phyloP scores from a whole-genome alignment of 2,888 invertebrate species.

The Busseola fusca region DNA sequence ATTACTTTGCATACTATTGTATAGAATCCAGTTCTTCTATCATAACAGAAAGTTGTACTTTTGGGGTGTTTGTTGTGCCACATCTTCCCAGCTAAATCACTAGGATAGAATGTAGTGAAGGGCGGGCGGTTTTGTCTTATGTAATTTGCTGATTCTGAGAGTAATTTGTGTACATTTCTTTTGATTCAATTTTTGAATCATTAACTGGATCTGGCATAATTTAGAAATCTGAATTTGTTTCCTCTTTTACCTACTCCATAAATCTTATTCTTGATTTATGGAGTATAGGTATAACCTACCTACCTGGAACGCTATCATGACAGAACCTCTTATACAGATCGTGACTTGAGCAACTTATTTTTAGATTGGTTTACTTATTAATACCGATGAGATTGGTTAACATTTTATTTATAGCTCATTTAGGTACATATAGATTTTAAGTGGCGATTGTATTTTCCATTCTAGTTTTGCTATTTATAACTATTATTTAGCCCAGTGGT shows the following conservation, averaged over 20 bases:
- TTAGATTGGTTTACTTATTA: slow-evolving; percentile 27
- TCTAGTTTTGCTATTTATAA: slow-evolving; percentile 28
- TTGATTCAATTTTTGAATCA: background rate
- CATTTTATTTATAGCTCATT: slow-evolving; percentile 37
- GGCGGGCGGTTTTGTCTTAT: background rate
- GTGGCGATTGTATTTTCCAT: slow-evolving; percentile 42
- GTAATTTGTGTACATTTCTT: background rate
- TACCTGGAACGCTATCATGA: background rate
- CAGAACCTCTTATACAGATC: slow-evolving; percentile 25
- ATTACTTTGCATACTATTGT: background rate
- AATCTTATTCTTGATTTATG: background rate
- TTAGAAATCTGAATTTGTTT: background rate
- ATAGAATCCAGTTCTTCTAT: background rate
- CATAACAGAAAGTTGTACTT: background rate
- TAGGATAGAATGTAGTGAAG: background rate
- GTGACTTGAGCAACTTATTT: slow-evolving; percentile 25
- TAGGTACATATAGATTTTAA: slow-evolving; percentile 8
- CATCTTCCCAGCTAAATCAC: background rate
- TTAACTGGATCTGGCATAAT: background rate
- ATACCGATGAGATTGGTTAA: slow-evolving; percentile 17
- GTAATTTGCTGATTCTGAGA: background rate
- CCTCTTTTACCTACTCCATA: background rate
- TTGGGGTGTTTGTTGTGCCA: background rate
- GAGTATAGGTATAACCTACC: background rate
- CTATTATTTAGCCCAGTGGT: slow-evolving; percentile 13